Base-by-base conservation (phyloP, 2,113 vertebrate genomes). In the Pluvialis apricaria region DNA sequence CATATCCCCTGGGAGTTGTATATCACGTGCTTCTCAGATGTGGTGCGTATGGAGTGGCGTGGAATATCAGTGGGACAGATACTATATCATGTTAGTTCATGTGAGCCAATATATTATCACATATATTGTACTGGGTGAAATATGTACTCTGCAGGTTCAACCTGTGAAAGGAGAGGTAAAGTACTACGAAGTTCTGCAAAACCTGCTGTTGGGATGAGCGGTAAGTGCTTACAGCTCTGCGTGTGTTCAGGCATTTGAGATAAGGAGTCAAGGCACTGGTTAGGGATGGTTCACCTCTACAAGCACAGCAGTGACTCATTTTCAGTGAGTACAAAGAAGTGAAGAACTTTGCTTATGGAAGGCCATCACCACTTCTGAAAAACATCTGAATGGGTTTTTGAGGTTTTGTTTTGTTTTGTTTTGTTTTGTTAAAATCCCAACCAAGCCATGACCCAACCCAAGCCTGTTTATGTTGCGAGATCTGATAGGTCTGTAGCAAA, bases 391-490 rank as follows among this genome's bases (percentile, higher is more conserved):
- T 65, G 60, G 24, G 18, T 0, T 6, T 69, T 91, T 79, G 73
- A 82, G 24, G 11, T 52, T 42, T 85, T 45, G 32, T 42, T 71
- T 70, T 62, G 21, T 34, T 68, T n/a, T 45, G 40, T 55, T 55
- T 88, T 73, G 31, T 82, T 92, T 89, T 90, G 44, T 72, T 88
- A 71, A 85, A 86, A 91, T 73, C 86, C 25, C 68, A 92, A 91
- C 73, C 75, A 82, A 86, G 57, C 55, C 85, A 18, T 91, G 91
- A 90, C 85, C 93, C 82, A 93, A 47, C 81, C 80, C 61, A 86
- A 83, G 52, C 52, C 82, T 93, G 75, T 96, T 97, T 94, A 82
- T 97, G 31, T 95, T 93, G 42, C 1, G 15, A 92, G 91, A 94
- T 86, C 61, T 94, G 80, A 90, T 90, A 86, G 77, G 86, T 61